phyloP scores from a whole-genome alignment of 2,797 vertebrate genomes.

The Sebastes diploproa region DNA sequence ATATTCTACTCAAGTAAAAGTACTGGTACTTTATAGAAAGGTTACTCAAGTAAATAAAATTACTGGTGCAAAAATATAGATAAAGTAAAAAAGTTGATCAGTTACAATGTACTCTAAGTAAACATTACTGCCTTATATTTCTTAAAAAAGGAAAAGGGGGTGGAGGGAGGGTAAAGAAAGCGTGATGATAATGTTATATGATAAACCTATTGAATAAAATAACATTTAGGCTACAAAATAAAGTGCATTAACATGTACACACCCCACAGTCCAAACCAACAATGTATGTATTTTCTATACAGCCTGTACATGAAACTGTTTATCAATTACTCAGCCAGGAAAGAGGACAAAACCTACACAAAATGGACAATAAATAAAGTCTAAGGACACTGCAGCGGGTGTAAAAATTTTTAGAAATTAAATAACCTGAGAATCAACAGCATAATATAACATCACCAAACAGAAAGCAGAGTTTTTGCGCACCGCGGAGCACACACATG shows the following conservation, averaged over 20 bases:
- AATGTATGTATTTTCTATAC: background rate
- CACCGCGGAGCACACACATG: background rate
- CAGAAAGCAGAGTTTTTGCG: background rate
- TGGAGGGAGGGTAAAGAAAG: background rate
- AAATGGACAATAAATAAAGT: background rate
- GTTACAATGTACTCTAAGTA: background rate
- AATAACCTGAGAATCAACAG: too few species aligned
- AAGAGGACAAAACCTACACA: background rate
- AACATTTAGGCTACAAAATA: background rate
- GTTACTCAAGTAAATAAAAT: background rate
- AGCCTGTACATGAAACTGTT: background rate
- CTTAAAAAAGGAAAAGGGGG: background rate
- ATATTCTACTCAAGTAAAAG: too few species aligned
- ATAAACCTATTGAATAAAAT: background rate
- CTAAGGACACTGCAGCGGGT: accelerated
- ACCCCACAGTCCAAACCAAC: background rate
- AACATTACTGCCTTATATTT: background rate
- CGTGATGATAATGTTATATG: background rate
- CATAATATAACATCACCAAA: background rate
- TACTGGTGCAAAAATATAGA: background rate
- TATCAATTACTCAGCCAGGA: background rate
- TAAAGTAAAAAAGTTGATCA: background rate
- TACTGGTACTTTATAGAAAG: background rate
- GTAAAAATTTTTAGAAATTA: background rate
- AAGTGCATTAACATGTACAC: background rate